These are phyloP conservation scores for Lycaon pictus DNA, from an alignment of 2,113 vertebrate genomes.

Conservation along the genomic window DNA sequence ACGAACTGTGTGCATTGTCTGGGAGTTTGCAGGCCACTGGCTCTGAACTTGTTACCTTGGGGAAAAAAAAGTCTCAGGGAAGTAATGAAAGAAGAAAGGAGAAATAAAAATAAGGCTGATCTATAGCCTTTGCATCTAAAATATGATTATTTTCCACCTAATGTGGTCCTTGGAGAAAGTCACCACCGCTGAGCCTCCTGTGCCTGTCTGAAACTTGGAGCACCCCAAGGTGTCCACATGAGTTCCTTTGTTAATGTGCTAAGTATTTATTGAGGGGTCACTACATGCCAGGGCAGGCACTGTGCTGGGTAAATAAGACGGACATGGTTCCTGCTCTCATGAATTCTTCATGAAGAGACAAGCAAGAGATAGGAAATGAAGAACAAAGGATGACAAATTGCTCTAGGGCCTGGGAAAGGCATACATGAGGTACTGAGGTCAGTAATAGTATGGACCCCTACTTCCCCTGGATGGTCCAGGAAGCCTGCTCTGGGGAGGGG, in stretches of 20 bases:
- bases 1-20: background rate
- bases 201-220: background rate
- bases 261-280: background rate
- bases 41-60: background rate
- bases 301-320: background rate
- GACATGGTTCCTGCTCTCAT: background rate
- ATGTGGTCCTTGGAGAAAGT: background rate
- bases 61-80: background rate
- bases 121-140: background rate
- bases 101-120: background rate
- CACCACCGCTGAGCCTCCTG: background rate
- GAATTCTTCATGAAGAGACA: background rate
- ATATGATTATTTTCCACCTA: background rate
- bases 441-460: fast-evolving
- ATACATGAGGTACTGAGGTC: background rate
- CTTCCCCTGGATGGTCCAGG: background rate
- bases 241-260: background rate
- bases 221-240: background rate
- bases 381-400: background rate
- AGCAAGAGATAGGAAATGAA: background rate
- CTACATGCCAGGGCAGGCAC: background rate
- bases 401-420: background rate
- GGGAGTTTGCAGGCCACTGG: background rate
- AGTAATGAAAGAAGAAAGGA: background rate
- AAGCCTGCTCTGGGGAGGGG: background rate